phyloP scores from a whole-genome alignment of 2,888 invertebrate species.

The Cosmorhoe ocellata region DNA sequence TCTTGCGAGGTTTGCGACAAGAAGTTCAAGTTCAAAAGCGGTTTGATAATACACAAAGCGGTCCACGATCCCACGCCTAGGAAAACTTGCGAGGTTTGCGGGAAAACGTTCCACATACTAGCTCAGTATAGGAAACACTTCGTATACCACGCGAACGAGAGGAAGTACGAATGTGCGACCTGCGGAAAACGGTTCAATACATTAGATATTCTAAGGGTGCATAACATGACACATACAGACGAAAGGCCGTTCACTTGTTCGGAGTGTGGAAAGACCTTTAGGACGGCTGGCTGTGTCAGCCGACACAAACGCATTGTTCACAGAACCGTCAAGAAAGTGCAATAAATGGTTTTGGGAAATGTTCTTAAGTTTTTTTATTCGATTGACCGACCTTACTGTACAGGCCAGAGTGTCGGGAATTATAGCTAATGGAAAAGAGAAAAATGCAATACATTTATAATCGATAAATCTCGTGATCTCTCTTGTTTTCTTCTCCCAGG shows the following conservation, averaged over 20 bases:
- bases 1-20: slow-evolving; percentile 75
- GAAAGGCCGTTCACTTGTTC: slow-evolving; percentile 71
- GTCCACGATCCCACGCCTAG: slow-evolving; percentile 72
- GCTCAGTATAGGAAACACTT: slow-evolving; percentile 77
- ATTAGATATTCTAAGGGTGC: slow-evolving; percentile 74
- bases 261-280: slow-evolving; percentile 75
- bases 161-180: slow-evolving; percentile 75
- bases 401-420: too few species aligned
- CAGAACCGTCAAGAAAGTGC: slow-evolving; percentile 48
- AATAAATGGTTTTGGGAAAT: slow-evolving; percentile 42
- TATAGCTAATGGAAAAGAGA: too few species aligned
- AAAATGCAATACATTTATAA: too few species aligned
- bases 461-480: too few species aligned
- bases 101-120: slow-evolving; percentile 76
- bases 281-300: slow-evolving; percentile 76
- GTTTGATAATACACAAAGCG: slow-evolving; percentile 69
- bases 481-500: too few species aligned
- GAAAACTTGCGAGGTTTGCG: slow-evolving; percentile 79
- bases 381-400: too few species aligned
- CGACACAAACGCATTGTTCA: slow-evolving; percentile 74
- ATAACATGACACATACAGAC: slow-evolving; percentile 75
- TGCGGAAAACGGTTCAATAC: slow-evolving; percentile 81
- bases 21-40: slow-evolving; percentile 76
- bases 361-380: not conserved
- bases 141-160: slow-evolving; percentile 79